Evolutionary conservation across 2,888 invertebrate species (phyloP).

Genomic region (Aphelenchoides bicaudatus): DNA sequence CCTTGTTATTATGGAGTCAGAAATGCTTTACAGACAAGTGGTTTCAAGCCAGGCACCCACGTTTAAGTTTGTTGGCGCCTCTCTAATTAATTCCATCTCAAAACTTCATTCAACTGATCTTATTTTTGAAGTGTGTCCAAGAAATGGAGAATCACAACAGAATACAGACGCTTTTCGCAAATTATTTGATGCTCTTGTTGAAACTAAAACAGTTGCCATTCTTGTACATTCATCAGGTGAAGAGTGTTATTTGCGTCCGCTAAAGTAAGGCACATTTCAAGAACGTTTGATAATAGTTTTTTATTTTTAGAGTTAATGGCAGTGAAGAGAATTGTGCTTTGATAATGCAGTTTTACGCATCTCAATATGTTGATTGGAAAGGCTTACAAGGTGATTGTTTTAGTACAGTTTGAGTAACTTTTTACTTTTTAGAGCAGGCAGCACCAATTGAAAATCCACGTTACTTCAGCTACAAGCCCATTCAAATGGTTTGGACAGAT

Average conservation of each 20-base stretch:
- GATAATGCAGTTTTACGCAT: neutral
- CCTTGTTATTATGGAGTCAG: neutral
- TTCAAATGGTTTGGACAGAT: neutral
- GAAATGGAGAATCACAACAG: neutral
- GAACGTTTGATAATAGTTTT: too few species aligned
- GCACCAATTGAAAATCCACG: too few species aligned
- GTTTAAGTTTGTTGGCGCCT: neutral
- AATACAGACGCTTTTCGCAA: neutral
- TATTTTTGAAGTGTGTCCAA: neutral
- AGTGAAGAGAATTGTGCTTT: neutral
- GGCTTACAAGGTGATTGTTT: neutral
- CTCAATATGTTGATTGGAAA: neutral
- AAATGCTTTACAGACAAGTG: neutral
- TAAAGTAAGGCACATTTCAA: neutral
- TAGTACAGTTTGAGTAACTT: neutral
- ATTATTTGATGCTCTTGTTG: neutral
- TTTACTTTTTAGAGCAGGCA: too few species aligned
- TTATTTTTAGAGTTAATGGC: neutral
- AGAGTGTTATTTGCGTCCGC: constrained; percentile 1
- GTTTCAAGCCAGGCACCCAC: neutral
- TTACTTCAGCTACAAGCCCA: too few species aligned
- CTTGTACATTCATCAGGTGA: constrained; percentile 2
- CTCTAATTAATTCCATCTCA: neutral
- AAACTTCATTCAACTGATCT: neutral
- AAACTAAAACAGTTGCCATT: neutral